Evolutionary conservation across 2,888 invertebrate genomes (phyloP), one percentile per base, ranked within the genome.

Genomic region (Cecidostiba fungosa): DNA sequence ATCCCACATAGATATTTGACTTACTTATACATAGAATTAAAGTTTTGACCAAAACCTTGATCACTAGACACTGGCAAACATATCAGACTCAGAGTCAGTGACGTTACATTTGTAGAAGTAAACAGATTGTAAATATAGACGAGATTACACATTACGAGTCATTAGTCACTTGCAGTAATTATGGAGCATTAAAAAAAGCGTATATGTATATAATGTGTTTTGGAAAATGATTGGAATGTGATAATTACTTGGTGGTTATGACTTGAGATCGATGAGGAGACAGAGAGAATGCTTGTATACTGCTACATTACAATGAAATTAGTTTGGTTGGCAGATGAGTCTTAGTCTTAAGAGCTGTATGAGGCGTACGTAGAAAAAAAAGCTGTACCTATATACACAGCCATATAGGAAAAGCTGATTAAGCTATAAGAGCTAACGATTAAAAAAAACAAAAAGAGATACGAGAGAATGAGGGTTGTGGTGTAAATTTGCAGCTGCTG

Each of bases 401-500:
- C n/a, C n/a, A n/a, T 32, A 23, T 32, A 73, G 16, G 26, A 1
- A 77, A 36, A 70, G n/a, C 12, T 70, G 29, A 14, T 29, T 43
- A 50, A 36, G 32, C n/a, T 59, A 36, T 36, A 77, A 66, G 69
- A 85, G 59, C 26, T 12, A 66, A 72, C n/a, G 8, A 43, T 72
- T 1, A 70, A 36, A 47, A 78, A 73, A 84, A n/a, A n/a, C 16
- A n/a, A 54, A 19, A n/a, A n/a, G 54, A 59, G 54, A 59, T 59
- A 59, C 54, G 81, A 50, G 77, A 78, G 74, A 81, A 79, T 81
- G 85, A 83, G 83, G 83, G 87, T 62, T 87, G 79, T 86, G 86
- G 86, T 93, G 91, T 80, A 80, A 87, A 91, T 93, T 93, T 93
- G 89, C 93, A 93, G 93, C 90, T 89, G 92, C 91, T 90, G 92